Conservation (phyloP, 2,113 vertebrate genomes). For the Leucopsar rothschildi region DNA sequence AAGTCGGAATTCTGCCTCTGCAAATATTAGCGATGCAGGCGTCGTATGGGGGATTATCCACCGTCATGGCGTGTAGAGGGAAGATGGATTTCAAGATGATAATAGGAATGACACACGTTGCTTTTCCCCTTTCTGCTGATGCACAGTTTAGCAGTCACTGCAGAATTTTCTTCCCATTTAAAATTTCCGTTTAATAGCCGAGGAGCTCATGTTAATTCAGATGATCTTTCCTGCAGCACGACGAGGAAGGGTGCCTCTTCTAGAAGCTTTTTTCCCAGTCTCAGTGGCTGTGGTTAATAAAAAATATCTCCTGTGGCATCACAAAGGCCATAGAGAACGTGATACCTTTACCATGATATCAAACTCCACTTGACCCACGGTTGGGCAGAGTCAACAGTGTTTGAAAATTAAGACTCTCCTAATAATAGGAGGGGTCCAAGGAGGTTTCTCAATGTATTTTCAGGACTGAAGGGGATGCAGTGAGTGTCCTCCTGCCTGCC, state of each 20-base stretch:
- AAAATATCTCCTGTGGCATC: not conserved
- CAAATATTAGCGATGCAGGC: conserved; percentile 6
- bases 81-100: conserved; percentile 56
- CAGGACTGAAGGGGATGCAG: not conserved
- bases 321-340: accelerated
- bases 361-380: not conserved
- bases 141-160: conserved; percentile 19
- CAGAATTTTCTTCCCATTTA: conserved; percentile 46
- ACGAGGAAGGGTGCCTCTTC: not conserved
- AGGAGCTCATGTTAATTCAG: conserved; percentile 52
- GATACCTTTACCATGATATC: not conserved
- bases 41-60: not conserved
- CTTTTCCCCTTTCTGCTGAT: conserved; percentile 53
- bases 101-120: conserved; percentile 41
- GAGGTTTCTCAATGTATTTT: not conserved
- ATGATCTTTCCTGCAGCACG: accelerated
- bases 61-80: not conserved
- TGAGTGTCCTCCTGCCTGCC: accelerated
- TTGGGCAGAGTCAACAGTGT: not conserved
- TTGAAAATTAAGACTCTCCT: not conserved
- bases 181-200: conserved; percentile 32
- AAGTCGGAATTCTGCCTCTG: not conserved
- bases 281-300: not conserved
- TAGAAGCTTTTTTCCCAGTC: not conserved
- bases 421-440: accelerated